Conservation (phyloP, 2,888 invertebrate species). For the Caenorhabditis angaria region DNA sequence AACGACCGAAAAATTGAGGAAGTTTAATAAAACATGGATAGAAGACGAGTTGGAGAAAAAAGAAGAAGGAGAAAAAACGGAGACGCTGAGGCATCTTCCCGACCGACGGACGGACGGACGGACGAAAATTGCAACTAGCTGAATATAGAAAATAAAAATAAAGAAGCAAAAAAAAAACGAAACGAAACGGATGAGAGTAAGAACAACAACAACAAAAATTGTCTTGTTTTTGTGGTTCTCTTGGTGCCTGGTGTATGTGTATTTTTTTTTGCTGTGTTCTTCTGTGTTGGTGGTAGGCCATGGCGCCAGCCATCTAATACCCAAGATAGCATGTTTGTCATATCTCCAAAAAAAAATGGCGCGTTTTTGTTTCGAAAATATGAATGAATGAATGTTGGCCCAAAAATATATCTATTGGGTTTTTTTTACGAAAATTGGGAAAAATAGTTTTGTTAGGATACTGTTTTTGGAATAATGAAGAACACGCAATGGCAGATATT, state of each 20-base stretch:
- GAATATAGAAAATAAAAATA: too few relatives aligned
- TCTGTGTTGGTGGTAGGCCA: too few relatives aligned
- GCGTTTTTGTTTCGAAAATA: too few relatives aligned
- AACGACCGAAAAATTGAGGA: slow-evolving; percentile 47
- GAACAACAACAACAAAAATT: slow-evolving; percentile 3
- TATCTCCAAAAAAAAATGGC: neutral
- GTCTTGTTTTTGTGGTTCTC: neutral
- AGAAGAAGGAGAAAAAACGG: slow-evolving; percentile 31
- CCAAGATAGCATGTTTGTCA: slow-evolving; percentile 3
- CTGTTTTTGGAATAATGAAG: too few relatives aligned
- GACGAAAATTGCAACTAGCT: neutral
- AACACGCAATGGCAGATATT: too few relatives aligned
- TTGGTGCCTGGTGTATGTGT: neutral
- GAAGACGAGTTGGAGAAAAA: slow-evolving; percentile 34
- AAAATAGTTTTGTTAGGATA: too few relatives aligned
- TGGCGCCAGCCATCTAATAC: slow-evolving; percentile 2
- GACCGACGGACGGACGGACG: neutral
- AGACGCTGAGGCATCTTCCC: too few relatives aligned
- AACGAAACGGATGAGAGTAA: neutral
- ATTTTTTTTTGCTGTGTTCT: neutral
- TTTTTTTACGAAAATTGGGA: too few relatives aligned
- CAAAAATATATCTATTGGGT: too few relatives aligned
- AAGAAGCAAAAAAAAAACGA: slow-evolving; percentile 8
- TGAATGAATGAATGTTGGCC: too few relatives aligned
- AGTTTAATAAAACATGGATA: slow-evolving; percentile 49